Base-by-base conservation (phyloP, 2,797 vertebrate species). In the Eospalax fontanierii region DNA sequence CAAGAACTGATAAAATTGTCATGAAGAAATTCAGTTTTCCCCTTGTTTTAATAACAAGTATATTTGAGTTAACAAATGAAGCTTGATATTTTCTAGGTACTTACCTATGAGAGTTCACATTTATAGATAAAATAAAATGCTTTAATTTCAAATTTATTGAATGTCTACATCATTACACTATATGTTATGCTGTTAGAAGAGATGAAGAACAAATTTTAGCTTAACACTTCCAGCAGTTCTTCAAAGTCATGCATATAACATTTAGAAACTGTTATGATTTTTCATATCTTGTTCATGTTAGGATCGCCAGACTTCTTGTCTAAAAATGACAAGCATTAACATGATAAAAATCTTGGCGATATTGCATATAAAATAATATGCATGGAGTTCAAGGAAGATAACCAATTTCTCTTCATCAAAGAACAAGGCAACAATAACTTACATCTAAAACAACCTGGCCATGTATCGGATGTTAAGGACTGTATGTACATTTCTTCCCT, bases 111-210 rank as follows among this genome's bases (percentile, higher is more conserved):
- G 35, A 96, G 86, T 96, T 92, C 28, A 61, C 46, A 78, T 38
- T 89, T 65, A 92, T 28, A 6, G 24, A 94, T 93, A 95, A 96
- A 84, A 95, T 82, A 92, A 95, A 96, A 90, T 90, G 24, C 95
- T 97, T 95, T 93, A 40, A 95, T 86, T 89, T 88, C 43, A 61
- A 24, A 63, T 93, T 94, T 95, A 81, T 86, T 33, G 38, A 96
- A 54, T 24, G 85, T 59, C 14, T 22, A 70, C 54, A 87, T 43
- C 84, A 83, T 80, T 91, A 6, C 73, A 28, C 33, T 87, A 78
- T 88, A 75, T 57, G 9, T 14, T 84, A 89, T 91, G 26, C n/a
- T 92, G 91, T 95, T 78, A 79, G 30, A 93, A 21, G 18, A 66
- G 30, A 50, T 40, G 40, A 95, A 90, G 92, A 87, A 89, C 61